Evolutionary conservation across 92 coral and sea anemone species (phyloP).

Genomic region (Zoanthus sociatus): DNA sequence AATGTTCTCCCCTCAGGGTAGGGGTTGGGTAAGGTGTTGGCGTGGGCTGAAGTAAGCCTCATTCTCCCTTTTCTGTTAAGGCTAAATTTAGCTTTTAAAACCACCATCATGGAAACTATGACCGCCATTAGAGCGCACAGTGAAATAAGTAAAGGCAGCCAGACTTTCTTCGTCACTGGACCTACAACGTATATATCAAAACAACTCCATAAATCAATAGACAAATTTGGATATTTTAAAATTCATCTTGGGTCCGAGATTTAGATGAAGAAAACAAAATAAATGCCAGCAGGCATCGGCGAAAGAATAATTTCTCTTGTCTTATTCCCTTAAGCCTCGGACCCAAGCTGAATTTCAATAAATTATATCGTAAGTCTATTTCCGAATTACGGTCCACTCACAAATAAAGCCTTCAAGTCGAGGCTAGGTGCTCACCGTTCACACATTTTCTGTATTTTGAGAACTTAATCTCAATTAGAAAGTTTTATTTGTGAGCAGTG

Average conservation of each 20-base stretch:
- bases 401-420: too few relatives aligned
- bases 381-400: too few relatives aligned
- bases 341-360: too few relatives aligned
- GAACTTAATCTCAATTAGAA: too few relatives aligned
- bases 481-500: too few relatives aligned
- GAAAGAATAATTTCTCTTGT: neutral
- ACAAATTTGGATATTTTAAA: too few relatives aligned
- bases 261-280: too few relatives aligned
- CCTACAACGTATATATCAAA: neutral
- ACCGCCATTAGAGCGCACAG: conserved; percentile 50
- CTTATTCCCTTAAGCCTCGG: neutral
- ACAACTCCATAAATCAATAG: neutral
- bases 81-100: conserved; percentile 24
- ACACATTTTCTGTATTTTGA: too few relatives aligned
- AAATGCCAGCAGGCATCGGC: too few relatives aligned
- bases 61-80: conserved; percentile 67
- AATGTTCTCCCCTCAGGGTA: conserved; percentile 78
- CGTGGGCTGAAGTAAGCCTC: conserved; percentile 70
- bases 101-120: conserved; percentile 47
- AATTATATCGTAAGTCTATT: too few relatives aligned
- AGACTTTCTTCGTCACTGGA: conserved; percentile 23
- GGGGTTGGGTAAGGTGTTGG: conserved; percentile 71
- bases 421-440: too few relatives aligned
- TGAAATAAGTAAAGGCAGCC: conserved; percentile 48
- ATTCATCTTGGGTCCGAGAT: too few relatives aligned